Conservation (phyloP, 1,140 invertebrate species). For the Cydia pomonella region DNA sequence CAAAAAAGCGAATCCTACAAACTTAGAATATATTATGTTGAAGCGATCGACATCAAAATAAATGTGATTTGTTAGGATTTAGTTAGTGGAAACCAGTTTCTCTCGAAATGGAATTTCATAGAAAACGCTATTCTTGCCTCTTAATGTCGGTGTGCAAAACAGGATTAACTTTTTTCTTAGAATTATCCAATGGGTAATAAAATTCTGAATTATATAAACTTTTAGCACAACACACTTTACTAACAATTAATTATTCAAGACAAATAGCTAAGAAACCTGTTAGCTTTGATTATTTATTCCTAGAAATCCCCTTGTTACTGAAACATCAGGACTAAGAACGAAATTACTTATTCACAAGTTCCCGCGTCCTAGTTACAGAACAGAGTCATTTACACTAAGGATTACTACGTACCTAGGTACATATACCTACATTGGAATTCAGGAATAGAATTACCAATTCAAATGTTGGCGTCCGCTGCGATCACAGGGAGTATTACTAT, state of each 20-base stretch:
- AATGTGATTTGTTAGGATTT: no score
- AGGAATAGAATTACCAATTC: not conserved
- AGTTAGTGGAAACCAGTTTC: no score
- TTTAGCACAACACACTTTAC: no score
- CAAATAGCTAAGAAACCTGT: not conserved
- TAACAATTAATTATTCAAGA: not conserved
- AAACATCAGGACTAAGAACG: not conserved
- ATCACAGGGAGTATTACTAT: not conserved
- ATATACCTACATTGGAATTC: not conserved
- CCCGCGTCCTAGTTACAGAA: not conserved
- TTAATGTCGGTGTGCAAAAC: no score
- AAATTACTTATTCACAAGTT: slow-evolving; percentile 2
- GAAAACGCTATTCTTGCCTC: no score
- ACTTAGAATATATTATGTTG: no score
- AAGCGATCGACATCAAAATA: no score
- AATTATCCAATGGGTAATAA: no score
- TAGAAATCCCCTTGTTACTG: not conserved
- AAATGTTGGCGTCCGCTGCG: not conserved
- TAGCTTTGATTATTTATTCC: slow-evolving; percentile 16
- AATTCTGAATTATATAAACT: no score
- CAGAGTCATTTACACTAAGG: not conserved
- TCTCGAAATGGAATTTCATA: no score
- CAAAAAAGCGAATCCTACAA: no score
- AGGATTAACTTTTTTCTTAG: no score
- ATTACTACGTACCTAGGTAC: not conserved